phyloP scores from a whole-genome alignment of 2,888 invertebrate genomes.

The Idaea dimidiata region DNA sequence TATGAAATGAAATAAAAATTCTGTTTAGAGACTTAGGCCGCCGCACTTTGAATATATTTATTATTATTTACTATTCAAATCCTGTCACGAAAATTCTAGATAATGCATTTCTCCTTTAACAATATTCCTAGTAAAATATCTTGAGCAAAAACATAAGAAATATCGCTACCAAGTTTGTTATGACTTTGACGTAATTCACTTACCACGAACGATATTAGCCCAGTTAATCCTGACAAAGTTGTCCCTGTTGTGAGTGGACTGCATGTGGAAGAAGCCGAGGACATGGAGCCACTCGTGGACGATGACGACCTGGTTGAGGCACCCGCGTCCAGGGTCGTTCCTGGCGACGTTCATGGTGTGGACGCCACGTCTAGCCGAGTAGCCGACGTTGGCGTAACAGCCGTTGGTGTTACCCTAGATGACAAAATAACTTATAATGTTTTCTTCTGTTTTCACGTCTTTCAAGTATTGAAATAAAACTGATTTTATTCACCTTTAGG shows the following conservation, averaged over 20 bases:
- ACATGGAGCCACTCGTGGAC: conserved; percentile 87
- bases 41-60: no score
- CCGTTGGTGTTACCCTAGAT: conserved; percentile 55
- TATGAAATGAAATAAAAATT: neutral
- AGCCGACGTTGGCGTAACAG: conserved; percentile 70
- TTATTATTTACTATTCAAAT: no score
- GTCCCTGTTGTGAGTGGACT: conserved; percentile 64
- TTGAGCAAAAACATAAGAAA: no score
- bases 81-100: no score
- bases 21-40: no score
- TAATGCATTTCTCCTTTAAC: no score
- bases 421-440: neutral
- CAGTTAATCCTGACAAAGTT: conserved; percentile 84
- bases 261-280: conserved; percentile 73
- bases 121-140: no score
- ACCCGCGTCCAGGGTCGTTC: conserved; percentile 70
- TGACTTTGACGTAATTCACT: conserved; percentile 10
- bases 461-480: no score
- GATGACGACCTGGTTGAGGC: conserved; percentile 83
- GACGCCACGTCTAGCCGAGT: conserved; percentile 56
- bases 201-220: conserved; percentile 84
- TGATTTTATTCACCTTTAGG: no score
- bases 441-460: no score
- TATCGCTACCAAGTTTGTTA: no score
- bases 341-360: conserved; percentile 77